Conservation (phyloP, 2,888 invertebrate species). For the Endotricha flammealis region DNA sequence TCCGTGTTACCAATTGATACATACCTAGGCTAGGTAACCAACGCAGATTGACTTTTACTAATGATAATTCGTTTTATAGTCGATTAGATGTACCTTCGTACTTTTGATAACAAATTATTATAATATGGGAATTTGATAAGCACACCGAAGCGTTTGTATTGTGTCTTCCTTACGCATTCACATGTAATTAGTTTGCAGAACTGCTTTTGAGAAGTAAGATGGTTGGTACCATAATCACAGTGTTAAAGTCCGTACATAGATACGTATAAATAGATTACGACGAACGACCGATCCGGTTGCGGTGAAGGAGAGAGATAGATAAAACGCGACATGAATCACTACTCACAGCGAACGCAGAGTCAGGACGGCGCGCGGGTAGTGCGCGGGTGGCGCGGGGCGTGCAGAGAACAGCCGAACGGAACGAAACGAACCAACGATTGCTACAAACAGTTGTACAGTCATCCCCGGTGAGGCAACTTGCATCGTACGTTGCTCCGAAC, state of each 20-base stretch:
- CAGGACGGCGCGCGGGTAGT: conserved; percentile 49
- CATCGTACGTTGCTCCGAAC: conserved; percentile 40
- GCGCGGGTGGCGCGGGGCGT: conserved; percentile 43
- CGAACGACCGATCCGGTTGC: conserved; percentile 77
- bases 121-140: too few species aligned
- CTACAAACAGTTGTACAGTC: conserved; percentile 74
- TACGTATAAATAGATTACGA: conserved; percentile 76
- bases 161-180: too few species aligned
- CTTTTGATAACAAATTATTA: too few species aligned
- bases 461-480: conserved; percentile 62
- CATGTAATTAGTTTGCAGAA: background rate
- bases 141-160: too few species aligned
- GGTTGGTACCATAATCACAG: conserved; percentile 38
- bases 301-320: conserved; percentile 77
- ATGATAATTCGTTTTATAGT: too few species aligned
- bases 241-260: conserved; percentile 71
- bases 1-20: conserved; percentile 24
- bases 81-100: too few species aligned
- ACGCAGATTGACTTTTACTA: too few species aligned
- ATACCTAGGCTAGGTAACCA: background rate
- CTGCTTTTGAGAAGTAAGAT: conserved; percentile 2
- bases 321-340: conserved; percentile 78
- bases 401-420: conserved; percentile 35
- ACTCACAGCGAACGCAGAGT: conserved; percentile 64
- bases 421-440: conserved; percentile 64